These are phyloP conservation scores for Chrysogorgia sp. DNA, from an alignment of 92 coral and sea anemone species.

Conservation along the genomic window DNA sequence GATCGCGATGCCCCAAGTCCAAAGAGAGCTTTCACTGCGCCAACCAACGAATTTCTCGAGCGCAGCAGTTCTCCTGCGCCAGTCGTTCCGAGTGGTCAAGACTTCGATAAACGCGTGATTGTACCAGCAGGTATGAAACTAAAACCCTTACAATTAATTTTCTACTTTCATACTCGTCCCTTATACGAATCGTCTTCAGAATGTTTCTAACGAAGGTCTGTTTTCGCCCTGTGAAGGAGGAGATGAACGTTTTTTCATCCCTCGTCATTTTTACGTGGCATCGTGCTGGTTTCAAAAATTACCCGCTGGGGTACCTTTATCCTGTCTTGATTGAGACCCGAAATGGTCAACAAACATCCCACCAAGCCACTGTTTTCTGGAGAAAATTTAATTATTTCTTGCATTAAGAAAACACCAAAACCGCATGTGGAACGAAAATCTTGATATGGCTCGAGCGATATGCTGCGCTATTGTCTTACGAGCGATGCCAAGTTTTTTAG, in stretches of 20 bases:
- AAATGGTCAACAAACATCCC: constrained; percentile 41
- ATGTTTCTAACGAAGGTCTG: background rate
- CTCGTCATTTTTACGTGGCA: background rate
- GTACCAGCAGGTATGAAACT: constrained; percentile 94
- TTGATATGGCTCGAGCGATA: constrained; percentile 12
- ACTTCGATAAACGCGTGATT: constrained; percentile 94
- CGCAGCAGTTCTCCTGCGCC: constrained; percentile 89
- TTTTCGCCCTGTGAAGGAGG: background rate
- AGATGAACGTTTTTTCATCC: background rate
- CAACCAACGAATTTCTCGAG: constrained; percentile 90
- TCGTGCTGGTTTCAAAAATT: constrained; percentile 23
- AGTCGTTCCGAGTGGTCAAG: constrained; percentile 80
- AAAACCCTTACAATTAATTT: background rate
- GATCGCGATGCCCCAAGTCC: constrained; percentile 93
- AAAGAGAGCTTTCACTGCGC: constrained; percentile 81
- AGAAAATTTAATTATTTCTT: constrained; percentile 43
- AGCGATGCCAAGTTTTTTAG: background rate
- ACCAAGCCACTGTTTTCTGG: constrained; percentile 39
- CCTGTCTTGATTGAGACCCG: constrained; percentile 11
- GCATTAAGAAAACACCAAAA: constrained; percentile 2
- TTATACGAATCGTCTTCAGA: background rate
- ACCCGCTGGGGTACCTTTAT: background rate
- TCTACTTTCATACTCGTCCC: no score
- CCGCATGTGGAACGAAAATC: constrained; percentile 19
- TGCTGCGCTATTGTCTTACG: no score